Percentiles rank a stretch among this genome's conserved stretches.
phyloP scores from a whole-genome alignment of 1,140 invertebrate genomes.

The Ceratosolen solmsi region DNA sequence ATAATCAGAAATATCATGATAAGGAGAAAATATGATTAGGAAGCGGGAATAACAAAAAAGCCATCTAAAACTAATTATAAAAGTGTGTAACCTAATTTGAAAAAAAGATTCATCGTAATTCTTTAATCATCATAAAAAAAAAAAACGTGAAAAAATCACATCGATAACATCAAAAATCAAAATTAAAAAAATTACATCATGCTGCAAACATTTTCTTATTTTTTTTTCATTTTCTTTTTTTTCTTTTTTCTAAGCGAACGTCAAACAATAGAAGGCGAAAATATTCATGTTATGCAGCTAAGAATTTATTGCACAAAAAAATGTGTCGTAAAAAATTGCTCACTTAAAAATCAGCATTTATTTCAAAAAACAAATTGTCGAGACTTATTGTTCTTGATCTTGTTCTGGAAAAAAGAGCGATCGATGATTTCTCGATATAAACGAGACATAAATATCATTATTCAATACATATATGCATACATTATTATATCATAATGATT shows the following conservation, averaged over 20 bases:
- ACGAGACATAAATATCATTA: background rate
- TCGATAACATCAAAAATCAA: background rate
- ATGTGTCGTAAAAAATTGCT: constrained; percentile 55
- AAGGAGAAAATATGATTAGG: background rate
- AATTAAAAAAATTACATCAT: constrained; percentile 39
- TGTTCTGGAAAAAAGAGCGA: constrained; percentile 57
- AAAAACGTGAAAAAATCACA: constrained; percentile 21
- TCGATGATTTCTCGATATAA: constrained; percentile 35
- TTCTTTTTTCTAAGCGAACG: constrained; percentile 41
- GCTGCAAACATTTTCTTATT: constrained; percentile 31
- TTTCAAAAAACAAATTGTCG: constrained; percentile 57
- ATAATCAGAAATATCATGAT: background rate
- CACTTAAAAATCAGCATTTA: constrained; percentile 54
- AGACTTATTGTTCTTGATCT: constrained; percentile 51
- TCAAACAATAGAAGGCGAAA: constrained; percentile 38
- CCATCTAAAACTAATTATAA: background rate
- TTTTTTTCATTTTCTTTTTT: constrained; percentile 36
- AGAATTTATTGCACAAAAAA: constrained; percentile 31
- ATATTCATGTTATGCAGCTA: background rate
- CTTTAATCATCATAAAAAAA: background rate
- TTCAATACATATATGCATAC: no score
- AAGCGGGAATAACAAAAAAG: constrained; percentile 3
- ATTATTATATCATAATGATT: background rate
- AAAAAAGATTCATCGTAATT: background rate
- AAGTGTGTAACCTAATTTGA: background rate